Conservation (phyloP, 2,797 vertebrate genomes). For the Parauchenoglanis ngamensis region DNA sequence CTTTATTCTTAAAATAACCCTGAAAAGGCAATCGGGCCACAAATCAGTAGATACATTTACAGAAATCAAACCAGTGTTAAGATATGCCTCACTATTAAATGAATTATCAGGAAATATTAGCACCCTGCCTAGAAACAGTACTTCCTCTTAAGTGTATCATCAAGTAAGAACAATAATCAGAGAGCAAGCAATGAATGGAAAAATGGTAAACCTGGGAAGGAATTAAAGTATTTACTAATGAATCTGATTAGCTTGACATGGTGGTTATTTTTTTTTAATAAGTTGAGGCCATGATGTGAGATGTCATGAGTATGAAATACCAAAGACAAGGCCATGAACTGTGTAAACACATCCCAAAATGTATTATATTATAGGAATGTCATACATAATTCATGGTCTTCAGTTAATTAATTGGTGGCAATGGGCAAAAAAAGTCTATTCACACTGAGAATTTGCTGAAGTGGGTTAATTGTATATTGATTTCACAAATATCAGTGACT, state of each 20-base stretch:
- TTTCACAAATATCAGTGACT: not conserved
- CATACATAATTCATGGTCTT: not conserved
- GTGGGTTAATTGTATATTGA: not conserved
- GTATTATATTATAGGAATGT: not conserved
- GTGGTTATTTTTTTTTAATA: not conserved
- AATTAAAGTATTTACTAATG: not conserved
- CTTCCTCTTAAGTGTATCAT: not conserved
- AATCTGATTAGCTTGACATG: not conserved
- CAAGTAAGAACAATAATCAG: not conserved
- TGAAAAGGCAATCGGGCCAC: not conserved
- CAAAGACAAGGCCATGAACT: not conserved
- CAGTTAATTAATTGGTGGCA: not conserved
- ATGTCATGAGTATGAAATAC: not conserved
- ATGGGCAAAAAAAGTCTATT: not conserved
- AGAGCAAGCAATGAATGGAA: not conserved
- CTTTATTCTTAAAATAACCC: not conserved
- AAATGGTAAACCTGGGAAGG: not conserved
- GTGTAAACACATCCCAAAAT: not conserved
- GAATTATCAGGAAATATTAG: not conserved
- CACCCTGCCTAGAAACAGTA: not conserved
- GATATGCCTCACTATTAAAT: not conserved
- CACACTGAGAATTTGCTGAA: not conserved
- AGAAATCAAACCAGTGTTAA: not conserved
- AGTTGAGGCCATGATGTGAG: not conserved
- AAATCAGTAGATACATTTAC: not conserved